These are phyloP conservation scores for Cremastinae sp. DNA, from an alignment of 2,888 invertebrate species.

Conservation along the genomic window DNA sequence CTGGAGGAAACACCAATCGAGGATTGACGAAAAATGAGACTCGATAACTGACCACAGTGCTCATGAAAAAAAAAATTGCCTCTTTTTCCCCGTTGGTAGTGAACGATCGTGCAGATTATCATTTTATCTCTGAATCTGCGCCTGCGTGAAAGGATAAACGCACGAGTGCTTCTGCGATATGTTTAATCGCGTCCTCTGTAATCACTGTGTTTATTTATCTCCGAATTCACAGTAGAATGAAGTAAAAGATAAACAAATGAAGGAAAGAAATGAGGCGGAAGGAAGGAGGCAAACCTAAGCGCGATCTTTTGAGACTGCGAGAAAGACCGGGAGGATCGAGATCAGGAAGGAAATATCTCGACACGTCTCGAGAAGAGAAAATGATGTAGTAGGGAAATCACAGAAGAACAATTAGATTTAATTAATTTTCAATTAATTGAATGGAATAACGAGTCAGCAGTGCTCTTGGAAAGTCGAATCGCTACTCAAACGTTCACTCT, in stretches of 20 bases:
- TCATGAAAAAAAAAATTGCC: too few relatives aligned
- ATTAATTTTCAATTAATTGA: constrained; percentile 25
- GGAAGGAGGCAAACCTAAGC: too few relatives aligned
- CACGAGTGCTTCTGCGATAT: constrained; percentile 26
- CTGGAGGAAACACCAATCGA: constrained; percentile 2
- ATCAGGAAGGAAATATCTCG: not conserved
- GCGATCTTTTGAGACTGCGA: constrained; percentile 50
- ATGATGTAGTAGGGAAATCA: not conserved
- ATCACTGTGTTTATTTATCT: constrained; percentile 6
- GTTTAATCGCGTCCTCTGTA: constrained; percentile 30
- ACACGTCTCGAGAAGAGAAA: constrained; percentile 17
- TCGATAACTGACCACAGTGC: too few relatives aligned
- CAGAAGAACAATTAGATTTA: not conserved
- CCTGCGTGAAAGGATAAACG: constrained; percentile 31
- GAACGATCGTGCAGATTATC: not conserved
- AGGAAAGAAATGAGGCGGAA: too few relatives aligned
- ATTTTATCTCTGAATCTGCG: not conserved
- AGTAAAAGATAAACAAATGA: not conserved
- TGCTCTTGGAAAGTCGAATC: constrained; percentile 11
- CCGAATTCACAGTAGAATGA: constrained; percentile 31
- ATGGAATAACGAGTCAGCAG: constrained; percentile 10
- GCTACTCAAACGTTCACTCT: not conserved
- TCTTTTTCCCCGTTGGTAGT: not conserved
- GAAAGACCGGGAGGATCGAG: constrained; percentile 42
- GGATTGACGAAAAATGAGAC: not conserved